phyloP scores from a whole-genome alignment of 2,888 invertebrate genomes.

The Noctua pronuba region DNA sequence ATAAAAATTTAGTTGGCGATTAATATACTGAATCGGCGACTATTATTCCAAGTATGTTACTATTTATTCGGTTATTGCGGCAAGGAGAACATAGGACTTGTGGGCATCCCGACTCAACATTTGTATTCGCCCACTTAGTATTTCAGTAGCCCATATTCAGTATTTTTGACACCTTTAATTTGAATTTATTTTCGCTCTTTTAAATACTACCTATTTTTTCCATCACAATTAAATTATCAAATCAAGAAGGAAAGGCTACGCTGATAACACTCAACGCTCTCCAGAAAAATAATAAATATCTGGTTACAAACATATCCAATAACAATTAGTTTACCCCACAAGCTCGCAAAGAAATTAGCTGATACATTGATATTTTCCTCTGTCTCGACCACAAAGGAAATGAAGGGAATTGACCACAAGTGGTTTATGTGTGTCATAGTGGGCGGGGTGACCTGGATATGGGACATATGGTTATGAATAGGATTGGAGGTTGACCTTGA shows the following conservation, averaged over 20 bases:
- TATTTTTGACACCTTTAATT: no score
- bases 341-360: conserved; percentile 27
- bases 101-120: no score
- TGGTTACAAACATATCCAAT: conserved; percentile 19
- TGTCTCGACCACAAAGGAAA: conserved; percentile 27
- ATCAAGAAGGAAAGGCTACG: neutral
- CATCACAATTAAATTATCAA: neutral
- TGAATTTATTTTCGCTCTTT: no score
- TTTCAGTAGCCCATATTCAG: no score
- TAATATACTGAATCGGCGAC: no score
- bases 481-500: conserved; percentile 1
- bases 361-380: conserved; percentile 43
- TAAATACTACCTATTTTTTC: no score
- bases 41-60: no score
- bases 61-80: no score
- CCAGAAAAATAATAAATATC: conserved; percentile 23
- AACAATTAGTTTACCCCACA: conserved; percentile 26
- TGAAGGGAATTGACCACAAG: conserved; percentile 8
- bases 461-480: neutral
- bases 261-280: no score
- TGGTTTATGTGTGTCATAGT: neutral
- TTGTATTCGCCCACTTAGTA: no score
- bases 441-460: conserved; percentile 8
- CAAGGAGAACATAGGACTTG: no score
- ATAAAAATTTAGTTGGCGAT: no score